These are phyloP conservation scores for Ursus arctos DNA, from an alignment of 2,113 vertebrate species.

Conservation along the genomic window DNA sequence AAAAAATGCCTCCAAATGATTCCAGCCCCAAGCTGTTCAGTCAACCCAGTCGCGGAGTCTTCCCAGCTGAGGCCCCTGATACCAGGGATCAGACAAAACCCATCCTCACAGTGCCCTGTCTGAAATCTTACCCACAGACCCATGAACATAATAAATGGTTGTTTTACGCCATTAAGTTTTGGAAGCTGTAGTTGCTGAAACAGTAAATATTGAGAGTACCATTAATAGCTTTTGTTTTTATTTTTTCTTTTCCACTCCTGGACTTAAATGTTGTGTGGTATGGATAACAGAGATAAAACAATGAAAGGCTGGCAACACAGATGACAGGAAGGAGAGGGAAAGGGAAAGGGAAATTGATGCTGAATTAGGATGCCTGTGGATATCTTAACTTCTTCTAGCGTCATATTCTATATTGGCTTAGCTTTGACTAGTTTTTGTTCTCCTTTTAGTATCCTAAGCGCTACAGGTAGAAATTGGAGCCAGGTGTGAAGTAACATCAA, in stretches of 20 bases:
- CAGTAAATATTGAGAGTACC: not conserved
- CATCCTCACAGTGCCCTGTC: not conserved
- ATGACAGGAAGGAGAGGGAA: not conserved
- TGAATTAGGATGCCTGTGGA: not conserved
- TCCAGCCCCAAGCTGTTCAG: not conserved
- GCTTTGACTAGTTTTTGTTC: not conserved
- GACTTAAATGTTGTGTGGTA: not conserved
- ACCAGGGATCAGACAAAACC: not conserved
- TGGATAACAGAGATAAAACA: not conserved
- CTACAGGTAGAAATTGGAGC: not conserved
- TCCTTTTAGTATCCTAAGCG: not conserved
- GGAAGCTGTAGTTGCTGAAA: not conserved
- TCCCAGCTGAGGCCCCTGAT: not conserved
- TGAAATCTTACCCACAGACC: not conserved
- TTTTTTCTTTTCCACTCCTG: not conserved
- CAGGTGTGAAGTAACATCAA: not conserved
- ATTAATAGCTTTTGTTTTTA: not conserved
- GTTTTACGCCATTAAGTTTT: not conserved
- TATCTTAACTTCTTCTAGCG: not conserved
- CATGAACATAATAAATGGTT: not conserved
- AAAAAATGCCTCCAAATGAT: not conserved
- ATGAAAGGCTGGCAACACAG: not conserved
- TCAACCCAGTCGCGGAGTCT: not conserved
- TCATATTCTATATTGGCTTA: not conserved
- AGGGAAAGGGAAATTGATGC: not conserved